Evolutionary conservation across 2,113 vertebrate species (phyloP).

Genomic region (Xenopus borealis): DNA sequence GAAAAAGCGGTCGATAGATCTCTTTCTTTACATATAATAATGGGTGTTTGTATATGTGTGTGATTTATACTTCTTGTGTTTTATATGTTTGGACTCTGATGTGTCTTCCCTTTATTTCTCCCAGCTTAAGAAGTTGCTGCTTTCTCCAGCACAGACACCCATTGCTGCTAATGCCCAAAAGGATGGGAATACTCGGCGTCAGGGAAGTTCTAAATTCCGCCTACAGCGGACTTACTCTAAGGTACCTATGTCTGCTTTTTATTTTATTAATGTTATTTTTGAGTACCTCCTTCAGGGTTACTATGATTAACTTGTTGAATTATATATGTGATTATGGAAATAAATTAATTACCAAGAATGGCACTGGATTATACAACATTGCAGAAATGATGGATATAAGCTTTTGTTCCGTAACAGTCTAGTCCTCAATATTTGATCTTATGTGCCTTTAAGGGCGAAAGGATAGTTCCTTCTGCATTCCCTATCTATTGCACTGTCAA

Average conservation of each 20-base stretch:
- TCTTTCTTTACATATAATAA: neutral
- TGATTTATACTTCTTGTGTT: neutral
- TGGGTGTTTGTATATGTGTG: slow-evolving; percentile 10
- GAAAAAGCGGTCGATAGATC: no score
- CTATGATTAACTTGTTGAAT: no score
- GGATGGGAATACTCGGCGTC: slow-evolving; percentile 71
- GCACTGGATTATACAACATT: neutral
- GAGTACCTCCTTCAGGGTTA: no score
- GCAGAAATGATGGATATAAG: no score
- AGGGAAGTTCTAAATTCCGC: slow-evolving; percentile 71
- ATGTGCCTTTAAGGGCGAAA: no score
- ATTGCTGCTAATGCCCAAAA: slow-evolving; percentile 71
- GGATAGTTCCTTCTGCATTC: no score
- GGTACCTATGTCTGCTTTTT: slow-evolving; percentile 62
- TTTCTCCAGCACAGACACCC: slow-evolving; percentile 80
- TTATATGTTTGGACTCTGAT: slow-evolving; percentile 47
- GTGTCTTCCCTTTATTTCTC: slow-evolving; percentile 51
- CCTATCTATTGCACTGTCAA: no score
- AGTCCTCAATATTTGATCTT: no score
- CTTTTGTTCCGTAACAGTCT: neutral
- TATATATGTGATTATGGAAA: no score
- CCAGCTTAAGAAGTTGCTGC: slow-evolving; percentile 88
- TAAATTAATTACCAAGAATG: no score
- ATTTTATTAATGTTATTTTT: no score
- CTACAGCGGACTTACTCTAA: slow-evolving; percentile 72